Base-by-base conservation (phyloP, 2,888 invertebrate species). In the Drosophila recens region DNA sequence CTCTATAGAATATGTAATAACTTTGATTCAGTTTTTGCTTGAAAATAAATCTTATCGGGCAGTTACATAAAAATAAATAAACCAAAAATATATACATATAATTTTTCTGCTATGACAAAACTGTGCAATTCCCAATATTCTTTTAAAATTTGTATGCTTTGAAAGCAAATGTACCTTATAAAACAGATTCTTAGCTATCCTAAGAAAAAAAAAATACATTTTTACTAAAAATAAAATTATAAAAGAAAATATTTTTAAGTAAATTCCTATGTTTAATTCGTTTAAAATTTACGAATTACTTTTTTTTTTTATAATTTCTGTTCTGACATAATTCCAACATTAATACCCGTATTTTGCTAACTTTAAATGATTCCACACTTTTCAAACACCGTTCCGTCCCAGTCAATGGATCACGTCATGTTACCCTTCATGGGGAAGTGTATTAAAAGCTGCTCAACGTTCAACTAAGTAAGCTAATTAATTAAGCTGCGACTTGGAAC, bases 391-490 rank as follows among this genome's bases (percentile, higher is more conserved):
- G 4, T 1, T 13, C 4, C 9, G 3, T 0, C 2, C 15, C 4
- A 43, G 43, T 20, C 13, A 11, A 13, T 38, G 42, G 5, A 17
- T 17, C 1, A 17, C 49, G 10, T 20, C 20, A 8, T 23, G n/a
- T 34, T 53, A 62, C 56, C 45, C 52, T 10, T n/a, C n/a, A 15
- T 2, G 0, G 8, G 20, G 20, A 13, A 48, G 59, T 4, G 59
- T 53, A 61, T 57, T 20, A 6, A 33, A 3, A 17, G 68, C 53
- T 43, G 48, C 34, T 67, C 46, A 62, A 61, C 51, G 43, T 57
- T 38, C 49, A 59, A 75, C 66, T 62, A 68, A 77, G 62, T 66
- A 49, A 34, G 13, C 58, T 59, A 54, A 63, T 63, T 53, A 56
- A 62, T 57, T 53, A 49, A 49, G 34, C 73, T 57, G 63, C 58